A percentile compares a stretch with the other conserved stretches of the same genome.
Evolutionary conservation across 2,113 vertebrate species (phyloP).

Genomic region (Colaptes auratus): DNA sequence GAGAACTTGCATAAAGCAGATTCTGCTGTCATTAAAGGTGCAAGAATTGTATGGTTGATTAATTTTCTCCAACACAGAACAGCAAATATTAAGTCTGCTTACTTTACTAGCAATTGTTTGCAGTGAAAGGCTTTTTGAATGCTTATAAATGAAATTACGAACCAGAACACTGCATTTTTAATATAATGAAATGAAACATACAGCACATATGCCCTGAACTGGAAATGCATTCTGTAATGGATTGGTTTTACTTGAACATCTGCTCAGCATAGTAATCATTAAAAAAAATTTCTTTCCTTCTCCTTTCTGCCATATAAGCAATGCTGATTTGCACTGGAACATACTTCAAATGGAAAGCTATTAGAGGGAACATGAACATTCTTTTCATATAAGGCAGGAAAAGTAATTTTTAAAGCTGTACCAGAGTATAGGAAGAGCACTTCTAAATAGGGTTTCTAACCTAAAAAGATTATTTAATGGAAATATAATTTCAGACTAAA

Average conservation of each 20-base stretch:
- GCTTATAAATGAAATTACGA: not conserved
- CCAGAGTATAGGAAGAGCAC: not conserved
- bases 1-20: not conserved
- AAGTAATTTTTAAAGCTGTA: not conserved
- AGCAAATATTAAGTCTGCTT: not conserved
- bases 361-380: not conserved
- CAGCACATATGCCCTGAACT: not conserved
- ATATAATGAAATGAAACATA: constrained; percentile 1
- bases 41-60: not conserved
- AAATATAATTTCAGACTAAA: not conserved
- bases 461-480: not conserved
- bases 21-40: constrained; percentile 9
- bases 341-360: not conserved
- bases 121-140: not conserved
- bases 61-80: not conserved
- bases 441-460: not conserved
- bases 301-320: not conserved
- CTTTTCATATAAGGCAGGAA: not conserved
- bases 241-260: not conserved
- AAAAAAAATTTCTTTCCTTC: not conserved
- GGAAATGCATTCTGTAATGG: constrained; percentile 5
- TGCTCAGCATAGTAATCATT: not conserved
- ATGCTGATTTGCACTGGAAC: not conserved
- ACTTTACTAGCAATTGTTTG: not conserved
- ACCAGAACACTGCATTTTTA: constrained; percentile 2